These are phyloP conservation scores for Glandiceps talaboti DNA, from an alignment of 53 echinoderm and acorn worm species.

Conservation along the genomic window DNA sequence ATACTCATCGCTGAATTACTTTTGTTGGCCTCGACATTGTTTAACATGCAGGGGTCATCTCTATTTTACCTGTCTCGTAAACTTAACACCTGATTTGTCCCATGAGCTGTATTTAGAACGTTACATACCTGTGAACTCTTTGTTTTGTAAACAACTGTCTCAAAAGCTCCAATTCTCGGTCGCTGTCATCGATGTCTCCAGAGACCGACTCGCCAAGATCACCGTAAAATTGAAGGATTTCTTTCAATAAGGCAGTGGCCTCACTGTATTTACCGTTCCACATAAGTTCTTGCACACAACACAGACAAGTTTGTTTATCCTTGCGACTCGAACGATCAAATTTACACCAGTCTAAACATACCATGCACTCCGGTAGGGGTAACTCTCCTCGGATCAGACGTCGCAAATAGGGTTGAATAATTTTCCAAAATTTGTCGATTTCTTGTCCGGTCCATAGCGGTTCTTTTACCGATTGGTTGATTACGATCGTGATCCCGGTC, in stretches of 20 bases:
- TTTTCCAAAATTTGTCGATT: background rate
- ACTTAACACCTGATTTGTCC: too few species aligned
- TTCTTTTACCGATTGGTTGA: background rate
- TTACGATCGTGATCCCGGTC: background rate
- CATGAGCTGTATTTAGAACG: too few species aligned
- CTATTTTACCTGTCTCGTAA: too few species aligned
- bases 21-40: too few species aligned
- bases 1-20: too few species aligned
- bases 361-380: background rate
- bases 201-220: background rate
- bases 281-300: background rate
- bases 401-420: background rate
- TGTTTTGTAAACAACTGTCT: background rate
- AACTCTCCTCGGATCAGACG: background rate
- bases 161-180: background rate
- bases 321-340: background rate
- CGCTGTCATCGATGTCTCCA: background rate
- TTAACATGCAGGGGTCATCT: too few species aligned
- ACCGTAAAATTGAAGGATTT: background rate
- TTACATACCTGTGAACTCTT: conserved; percentile 6
- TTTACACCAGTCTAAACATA: background rate
- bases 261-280: background rate
- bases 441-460: background rate
- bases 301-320: background rate
- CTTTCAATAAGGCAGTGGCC: background rate